Evolutionary conservation across 2,113 vertebrate species (phyloP), one percentile per base, ranked within the genome.

Genomic region (Phyllostomus hastatus): DNA sequence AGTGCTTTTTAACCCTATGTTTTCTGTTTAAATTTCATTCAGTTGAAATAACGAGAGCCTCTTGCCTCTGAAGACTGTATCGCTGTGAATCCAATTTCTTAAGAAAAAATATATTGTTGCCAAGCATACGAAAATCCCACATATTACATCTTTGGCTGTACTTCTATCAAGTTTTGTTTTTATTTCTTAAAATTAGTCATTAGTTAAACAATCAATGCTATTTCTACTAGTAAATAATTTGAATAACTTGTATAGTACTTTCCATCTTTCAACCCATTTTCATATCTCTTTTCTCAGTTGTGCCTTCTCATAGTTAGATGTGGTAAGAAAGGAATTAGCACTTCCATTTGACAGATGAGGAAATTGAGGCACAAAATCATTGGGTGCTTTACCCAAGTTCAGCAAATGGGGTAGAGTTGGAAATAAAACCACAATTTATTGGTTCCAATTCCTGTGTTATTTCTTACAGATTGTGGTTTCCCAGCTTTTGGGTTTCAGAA

Each of bases 141-240:
- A 35, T 28, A 66, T 57, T 17, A 80, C n/a, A 38, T 59, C 19
- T 73, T 79, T 75, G 24, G 33, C 50, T 83, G 5, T n/a, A 31
- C 59, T 66, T 70, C 31, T 84, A 94, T 26, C 7, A 83, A 64
- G 14, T 81, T 67, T 90, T 93, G 11, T 10, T 38, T 73, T 88
- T 72, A 10, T 79, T 73, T 79, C n/a, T 90, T 91, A 93, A 94
- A 96, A 81, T 75, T 80, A 95, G 41, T 31, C 5, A 16, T 59
- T 54, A 84, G 33, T 70, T 87, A 78, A 89, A 82, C 31, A 67
- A 17, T 57, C 54, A 69, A 48, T 92, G 11, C 10, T 67, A 76
- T 79, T 80, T 64, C 78, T 75, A 85, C 19, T 43, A 81, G 38
- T 80, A 57, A 93, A 54, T 26, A 86, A 88, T 61, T 79, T 83